Percentiles rank a stretch among this genome's conserved stretches.
These are phyloP conservation scores for Struthidea cinerea DNA, from an alignment of 2,113 vertebrate species.

Conservation along the genomic window DNA sequence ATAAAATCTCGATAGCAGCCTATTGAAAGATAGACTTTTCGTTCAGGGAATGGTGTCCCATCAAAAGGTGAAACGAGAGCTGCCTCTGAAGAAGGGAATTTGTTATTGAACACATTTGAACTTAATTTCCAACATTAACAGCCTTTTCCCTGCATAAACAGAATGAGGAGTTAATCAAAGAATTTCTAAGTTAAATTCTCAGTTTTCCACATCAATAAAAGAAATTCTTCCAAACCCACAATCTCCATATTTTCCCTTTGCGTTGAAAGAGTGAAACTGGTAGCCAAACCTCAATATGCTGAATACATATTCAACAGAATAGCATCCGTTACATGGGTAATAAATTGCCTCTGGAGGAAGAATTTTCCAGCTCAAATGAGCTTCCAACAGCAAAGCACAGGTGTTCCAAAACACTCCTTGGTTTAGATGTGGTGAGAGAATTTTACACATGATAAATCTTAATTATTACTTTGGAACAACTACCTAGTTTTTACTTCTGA, in stretches of 20 bases:
- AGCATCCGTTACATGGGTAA: slow-evolving; percentile 11
- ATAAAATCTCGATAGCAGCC: not conserved
- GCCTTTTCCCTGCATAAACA: slow-evolving; percentile 11
- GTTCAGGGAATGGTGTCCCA: not conserved
- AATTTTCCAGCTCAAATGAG: slow-evolving; percentile 22
- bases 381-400: slow-evolving; percentile 16
- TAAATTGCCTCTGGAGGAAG: slow-evolving; percentile 13
- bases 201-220: slow-evolving; percentile 19
- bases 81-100: not conserved
- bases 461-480: slow-evolving; percentile 12
- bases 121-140: slow-evolving; percentile 26
- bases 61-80: not conserved
- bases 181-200: slow-evolving; percentile 34
- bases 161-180: not conserved
- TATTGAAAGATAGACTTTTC: not conserved
- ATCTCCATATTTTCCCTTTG: not conserved
- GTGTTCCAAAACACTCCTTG: slow-evolving; percentile 13
- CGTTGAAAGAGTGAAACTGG: not conserved
- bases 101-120: not conserved
- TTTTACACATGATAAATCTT: slow-evolving; percentile 31
- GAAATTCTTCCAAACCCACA: slow-evolving; percentile 10
- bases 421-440: slow-evolving; percentile 23
- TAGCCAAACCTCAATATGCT: slow-evolving; percentile 13
- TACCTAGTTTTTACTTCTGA: slow-evolving; percentile 10
- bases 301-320: not conserved